A percentile compares a stretch with the other conserved stretches of the same genome.
These are phyloP conservation scores for Sialis lutaria DNA, from an alignment of 2,888 invertebrate genomes.

Conservation along the genomic window DNA sequence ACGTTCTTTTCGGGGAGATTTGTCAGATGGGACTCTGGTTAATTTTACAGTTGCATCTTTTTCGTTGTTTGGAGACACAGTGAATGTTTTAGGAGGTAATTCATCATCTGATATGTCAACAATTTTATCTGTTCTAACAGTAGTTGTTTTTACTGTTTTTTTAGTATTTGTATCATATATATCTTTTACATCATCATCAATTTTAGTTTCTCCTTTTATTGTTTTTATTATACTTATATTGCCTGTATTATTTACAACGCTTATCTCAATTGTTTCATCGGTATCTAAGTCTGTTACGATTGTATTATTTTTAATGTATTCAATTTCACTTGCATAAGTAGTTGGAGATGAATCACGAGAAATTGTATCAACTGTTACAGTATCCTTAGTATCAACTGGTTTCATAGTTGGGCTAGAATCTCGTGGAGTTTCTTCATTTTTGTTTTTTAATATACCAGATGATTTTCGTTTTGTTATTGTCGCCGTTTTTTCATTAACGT, in stretches of 20 bases:
- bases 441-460: background rate
- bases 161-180: conserved; percentile 1
- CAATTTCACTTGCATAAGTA: conserved; percentile 36
- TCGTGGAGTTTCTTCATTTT: background rate
- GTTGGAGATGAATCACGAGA: conserved; percentile 31
- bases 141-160: background rate
- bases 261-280: conserved; percentile 7
- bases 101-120: conserved; percentile 24
- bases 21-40: conserved; percentile 14
- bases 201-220: conserved; percentile 1
- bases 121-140: conserved; percentile 23
- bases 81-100: conserved; percentile 27
- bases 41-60: conserved; percentile 15
- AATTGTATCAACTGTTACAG: conserved; percentile 8
- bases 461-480: background rate
- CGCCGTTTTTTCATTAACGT: no score
- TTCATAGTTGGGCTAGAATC: background rate
- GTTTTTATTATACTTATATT: conserved; percentile 11
- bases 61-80: conserved; percentile 25
- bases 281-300: conserved; percentile 5
- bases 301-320: conserved; percentile 18
- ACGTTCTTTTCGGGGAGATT: conserved; percentile 25
- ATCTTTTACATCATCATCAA: background rate
- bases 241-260: conserved; percentile 20
- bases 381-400: background rate